Base-by-base conservation (phyloP, 2,888 invertebrate species). In the Watsonalla cultraria region DNA sequence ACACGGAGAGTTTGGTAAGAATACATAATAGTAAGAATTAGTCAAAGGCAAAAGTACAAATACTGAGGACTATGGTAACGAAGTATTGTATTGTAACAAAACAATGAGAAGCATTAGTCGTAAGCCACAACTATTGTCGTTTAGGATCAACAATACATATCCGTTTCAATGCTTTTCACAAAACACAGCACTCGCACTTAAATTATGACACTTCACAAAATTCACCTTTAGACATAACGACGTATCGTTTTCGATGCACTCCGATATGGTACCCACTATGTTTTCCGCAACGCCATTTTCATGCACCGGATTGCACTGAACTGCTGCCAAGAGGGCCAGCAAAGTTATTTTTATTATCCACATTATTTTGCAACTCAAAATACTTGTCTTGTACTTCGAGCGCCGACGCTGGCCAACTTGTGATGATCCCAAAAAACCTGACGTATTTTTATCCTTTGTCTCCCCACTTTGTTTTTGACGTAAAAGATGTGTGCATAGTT, bases 161-260 rank as follows among this genome's bases (percentile, higher is more conserved):
- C 24, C 24, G 24, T 61, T 58, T 55, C 53, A 48, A 52, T 54
- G 51, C 13, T 47, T 13, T 49, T 54, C 65, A 54, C 71, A 74
- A 76, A 72, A 69, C 76, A 80, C 72, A 62, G 70, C 74, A 74
- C 74, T 73, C 68, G 59, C 70, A 72, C 35, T 64, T 11, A 62
- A 60, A 75, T 65, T 65, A 59, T 64, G 59, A 61, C 72, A 72
- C 70, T 68, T 68, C 79, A 80, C 75, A 69, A 74, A 61, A 81
- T 76, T 88, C 89, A 94, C 94, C 92, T 94, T 94, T 54, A 94
- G 78, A 76, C 94, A 94, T 73, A 93, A 76, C 33, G 91, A 82
- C 34, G 93, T 86, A 70, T 92, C 92, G 68, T 85, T 92, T 58
- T 92, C 90, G 49, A 93, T 90, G 68, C 94, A 94, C 69, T 92